Conservation (phyloP, 1,140 invertebrate species). For the Zelostemma sp. region DNA sequence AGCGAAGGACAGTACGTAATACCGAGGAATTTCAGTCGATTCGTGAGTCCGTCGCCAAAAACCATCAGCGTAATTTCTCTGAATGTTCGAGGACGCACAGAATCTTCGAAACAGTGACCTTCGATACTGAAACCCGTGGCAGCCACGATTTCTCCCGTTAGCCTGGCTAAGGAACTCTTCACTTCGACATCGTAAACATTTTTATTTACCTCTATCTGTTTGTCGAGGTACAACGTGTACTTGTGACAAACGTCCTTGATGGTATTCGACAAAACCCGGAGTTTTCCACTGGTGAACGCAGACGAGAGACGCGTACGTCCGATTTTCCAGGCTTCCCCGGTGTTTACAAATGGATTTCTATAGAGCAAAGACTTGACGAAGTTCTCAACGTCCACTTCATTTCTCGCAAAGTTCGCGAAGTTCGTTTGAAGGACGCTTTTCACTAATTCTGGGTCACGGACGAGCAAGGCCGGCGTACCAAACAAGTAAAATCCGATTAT, state of each 20-base stretch:
- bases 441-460: constrained; percentile 59
- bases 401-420: constrained; percentile 48
- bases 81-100: constrained; percentile 16
- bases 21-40: background rate
- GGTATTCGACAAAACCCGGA: constrained; percentile 18
- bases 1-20: background rate
- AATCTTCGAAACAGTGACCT: too few relatives aligned
- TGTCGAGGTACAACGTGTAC: constrained; percentile 19
- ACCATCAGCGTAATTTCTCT: background rate
- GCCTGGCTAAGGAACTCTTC: constrained; percentile 41
- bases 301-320: constrained; percentile 8
- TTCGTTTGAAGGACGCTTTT: too few relatives aligned
- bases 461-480: constrained; percentile 47
- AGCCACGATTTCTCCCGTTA: constrained; percentile 24
- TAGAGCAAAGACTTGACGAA: constrained; percentile 28
- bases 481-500: constrained; percentile 58
- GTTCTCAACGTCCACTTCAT: constrained; percentile 14
- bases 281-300: constrained; percentile 29
- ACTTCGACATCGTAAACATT: constrained; percentile 37
- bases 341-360: constrained; percentile 47
- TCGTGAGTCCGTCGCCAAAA: background rate
- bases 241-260: constrained; percentile 12
- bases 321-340: constrained; percentile 34
- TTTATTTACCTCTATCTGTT: constrained; percentile 7
- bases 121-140: constrained; percentile 28